Evolutionary conservation across 2,113 vertebrate species (phyloP).

Genomic region (Brachypteracias leptosomus): DNA sequence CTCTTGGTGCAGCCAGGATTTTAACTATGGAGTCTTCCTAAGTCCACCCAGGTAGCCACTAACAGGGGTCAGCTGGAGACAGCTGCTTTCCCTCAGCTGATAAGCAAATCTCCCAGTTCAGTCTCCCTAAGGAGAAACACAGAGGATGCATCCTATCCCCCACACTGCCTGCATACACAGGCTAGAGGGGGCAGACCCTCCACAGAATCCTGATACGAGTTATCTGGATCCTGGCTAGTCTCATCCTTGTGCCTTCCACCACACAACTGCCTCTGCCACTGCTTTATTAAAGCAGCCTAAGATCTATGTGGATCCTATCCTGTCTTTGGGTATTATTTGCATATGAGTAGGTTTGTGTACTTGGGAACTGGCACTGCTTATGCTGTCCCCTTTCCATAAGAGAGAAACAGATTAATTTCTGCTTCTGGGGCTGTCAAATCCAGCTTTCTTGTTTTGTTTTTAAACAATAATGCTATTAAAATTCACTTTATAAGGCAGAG

Average conservation of each 20-base stretch:
- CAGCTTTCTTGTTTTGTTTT: not conserved
- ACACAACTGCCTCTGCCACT: not conserved
- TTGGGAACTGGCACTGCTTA: not conserved
- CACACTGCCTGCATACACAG: not conserved
- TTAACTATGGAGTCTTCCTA: not conserved
- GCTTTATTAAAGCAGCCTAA: not conserved
- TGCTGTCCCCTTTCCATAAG: not conserved
- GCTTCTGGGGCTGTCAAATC: not conserved
- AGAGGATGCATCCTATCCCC: not conserved
- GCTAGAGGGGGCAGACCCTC: not conserved
- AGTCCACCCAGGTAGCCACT: not conserved
- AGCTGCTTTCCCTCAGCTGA: constrained; percentile 27
- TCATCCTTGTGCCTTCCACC: not conserved
- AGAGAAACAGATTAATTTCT: not conserved
- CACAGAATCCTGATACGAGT: not conserved
- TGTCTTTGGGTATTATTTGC: not conserved
- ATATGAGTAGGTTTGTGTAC: not conserved
- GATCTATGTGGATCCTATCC: not conserved
- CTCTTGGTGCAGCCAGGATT: not conserved
- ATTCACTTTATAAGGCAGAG: not conserved
- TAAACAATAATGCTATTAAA: not conserved
- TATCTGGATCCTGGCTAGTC: not conserved
- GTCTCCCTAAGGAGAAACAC: not conserved
- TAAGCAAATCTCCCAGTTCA: not conserved
- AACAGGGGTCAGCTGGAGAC: not conserved